Evolutionary conservation across 2,888 invertebrate genomes (phyloP).

Genomic region (Torymus auratus): DNA sequence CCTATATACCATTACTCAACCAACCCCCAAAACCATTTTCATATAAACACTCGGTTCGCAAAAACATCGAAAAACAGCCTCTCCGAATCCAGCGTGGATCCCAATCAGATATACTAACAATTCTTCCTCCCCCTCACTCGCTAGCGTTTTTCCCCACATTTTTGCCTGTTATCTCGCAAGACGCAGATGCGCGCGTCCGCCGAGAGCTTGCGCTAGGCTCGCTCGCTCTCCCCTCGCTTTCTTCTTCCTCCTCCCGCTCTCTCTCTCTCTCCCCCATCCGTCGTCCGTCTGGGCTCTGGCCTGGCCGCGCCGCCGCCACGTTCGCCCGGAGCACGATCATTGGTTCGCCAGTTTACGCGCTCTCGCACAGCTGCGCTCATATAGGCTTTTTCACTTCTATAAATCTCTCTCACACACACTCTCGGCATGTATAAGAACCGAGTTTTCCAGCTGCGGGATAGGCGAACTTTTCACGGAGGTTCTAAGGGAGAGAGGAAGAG

Average conservation of each 20-base stretch:
- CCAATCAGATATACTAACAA: constrained; percentile 4
- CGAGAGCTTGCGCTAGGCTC: constrained; percentile 56
- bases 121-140: constrained; percentile 22
- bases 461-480: too few species aligned
- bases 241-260: constrained; percentile 62
- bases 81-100: neutral
- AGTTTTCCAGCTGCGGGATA: too few species aligned
- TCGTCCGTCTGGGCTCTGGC: constrained; percentile 2
- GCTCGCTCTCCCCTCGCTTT: constrained; percentile 4
- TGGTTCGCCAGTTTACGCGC: constrained; percentile 74
- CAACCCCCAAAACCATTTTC: too few species aligned
- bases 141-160: constrained; percentile 9
- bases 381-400: constrained; percentile 22
- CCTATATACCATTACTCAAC: too few species aligned
- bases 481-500: neutral
- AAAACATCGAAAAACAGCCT: too few species aligned
- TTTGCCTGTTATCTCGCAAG: constrained; percentile 40
- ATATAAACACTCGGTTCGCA: too few species aligned
- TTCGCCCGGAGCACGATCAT: constrained; percentile 69
- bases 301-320: constrained; percentile 52
- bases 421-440: neutral
- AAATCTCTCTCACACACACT: neutral
- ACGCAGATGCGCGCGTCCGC: constrained; percentile 41
- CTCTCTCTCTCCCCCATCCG: too few species aligned
- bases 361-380: constrained; percentile 60